These are phyloP conservation scores for Heliocidaris tuberculata DNA, from an alignment of 35 echinoderm and acorn worm species.

Conservation along the genomic window DNA sequence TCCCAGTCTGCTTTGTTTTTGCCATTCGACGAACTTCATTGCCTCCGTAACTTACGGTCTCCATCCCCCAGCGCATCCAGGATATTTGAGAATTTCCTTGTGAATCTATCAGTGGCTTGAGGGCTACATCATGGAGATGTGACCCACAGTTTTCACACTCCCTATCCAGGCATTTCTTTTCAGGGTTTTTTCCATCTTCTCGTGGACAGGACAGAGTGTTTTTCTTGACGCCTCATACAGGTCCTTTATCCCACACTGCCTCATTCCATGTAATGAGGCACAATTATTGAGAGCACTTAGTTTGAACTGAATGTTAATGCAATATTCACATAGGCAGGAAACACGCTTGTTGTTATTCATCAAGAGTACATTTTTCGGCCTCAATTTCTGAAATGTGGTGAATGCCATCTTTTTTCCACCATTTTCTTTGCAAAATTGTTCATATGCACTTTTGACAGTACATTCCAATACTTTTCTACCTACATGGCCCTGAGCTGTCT, in stretches of 20 bases:
- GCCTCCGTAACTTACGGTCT: background rate
- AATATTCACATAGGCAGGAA: conserved; percentile 67
- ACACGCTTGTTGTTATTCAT: conserved; percentile 44
- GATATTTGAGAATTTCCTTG: background rate
- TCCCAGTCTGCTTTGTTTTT: conserved; percentile 48
- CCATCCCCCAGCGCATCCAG: too few relatives aligned
- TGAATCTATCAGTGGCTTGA: conserved; percentile 29
- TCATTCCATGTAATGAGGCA: background rate
- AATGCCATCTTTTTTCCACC: conserved; percentile 44
- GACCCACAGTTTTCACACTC: too few relatives aligned
- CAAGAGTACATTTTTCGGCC: conserved; percentile 47
- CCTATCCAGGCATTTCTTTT: too few relatives aligned
- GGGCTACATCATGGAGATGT: background rate
- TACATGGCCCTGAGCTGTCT: conserved; percentile 6
- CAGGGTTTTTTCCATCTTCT: too few relatives aligned
- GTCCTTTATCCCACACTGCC: background rate
- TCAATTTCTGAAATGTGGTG: conserved; percentile 52
- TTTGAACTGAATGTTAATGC: conserved; percentile 51
- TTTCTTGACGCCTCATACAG: background rate
- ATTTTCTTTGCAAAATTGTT: conserved; percentile 53
- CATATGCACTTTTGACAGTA: conserved; percentile 21
- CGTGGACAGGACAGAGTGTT: conserved; percentile 15
- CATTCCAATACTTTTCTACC: conserved; percentile 60
- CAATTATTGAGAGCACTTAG: conserved; percentile 39
- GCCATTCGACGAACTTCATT: conserved; percentile 33